These are phyloP conservation scores for Sisor rabdophorus DNA, from an alignment of 2,113 vertebrate genomes.

Conservation along the genomic window DNA sequence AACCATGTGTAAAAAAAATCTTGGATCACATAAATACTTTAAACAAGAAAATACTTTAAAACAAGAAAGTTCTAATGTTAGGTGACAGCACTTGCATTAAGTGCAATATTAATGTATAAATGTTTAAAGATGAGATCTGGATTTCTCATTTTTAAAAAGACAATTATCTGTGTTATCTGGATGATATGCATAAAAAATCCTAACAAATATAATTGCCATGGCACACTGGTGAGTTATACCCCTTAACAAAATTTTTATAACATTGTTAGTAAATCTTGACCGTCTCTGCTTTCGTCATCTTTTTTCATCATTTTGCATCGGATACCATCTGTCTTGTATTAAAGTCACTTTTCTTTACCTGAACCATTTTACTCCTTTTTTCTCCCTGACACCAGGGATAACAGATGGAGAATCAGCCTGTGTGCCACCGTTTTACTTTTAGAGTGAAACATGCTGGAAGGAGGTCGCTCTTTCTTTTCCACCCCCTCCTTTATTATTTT, in stretches of 20 bases:
- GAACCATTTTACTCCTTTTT: conserved; percentile 24
- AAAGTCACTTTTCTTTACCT: conserved; percentile 15
- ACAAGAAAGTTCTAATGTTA: neutral
- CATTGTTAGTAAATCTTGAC: neutral
- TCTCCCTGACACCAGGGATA: conserved; percentile 39
- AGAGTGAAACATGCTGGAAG: conserved; percentile 58
- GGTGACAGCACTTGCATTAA: neutral
- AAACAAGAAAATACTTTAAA: too few species aligned
- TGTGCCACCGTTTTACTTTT: conserved; percentile 69
- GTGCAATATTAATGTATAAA: too few species aligned
- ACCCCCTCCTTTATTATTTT: conserved; percentile 34
- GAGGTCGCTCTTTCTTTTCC: conserved; percentile 54
- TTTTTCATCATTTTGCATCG: neutral
- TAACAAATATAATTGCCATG: neutral
- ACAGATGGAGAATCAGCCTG: conserved; percentile 71
- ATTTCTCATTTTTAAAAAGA: too few species aligned
- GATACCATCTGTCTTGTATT: neutral
- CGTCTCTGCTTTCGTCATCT: neutral
- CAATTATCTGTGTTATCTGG: conserved; percentile 11
- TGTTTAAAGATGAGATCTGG: too few species aligned
- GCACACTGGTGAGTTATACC: neutral
- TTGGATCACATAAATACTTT: neutral
- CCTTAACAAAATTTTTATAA: neutral
- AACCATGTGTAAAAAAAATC: neutral
- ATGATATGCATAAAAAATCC: neutral